A percentile compares a stretch with the other conserved stretches of the same genome.
These are phyloP conservation scores for Urosaurus nigricauda DNA, from an alignment of 2,797 vertebrate species.

Conservation along the genomic window DNA sequence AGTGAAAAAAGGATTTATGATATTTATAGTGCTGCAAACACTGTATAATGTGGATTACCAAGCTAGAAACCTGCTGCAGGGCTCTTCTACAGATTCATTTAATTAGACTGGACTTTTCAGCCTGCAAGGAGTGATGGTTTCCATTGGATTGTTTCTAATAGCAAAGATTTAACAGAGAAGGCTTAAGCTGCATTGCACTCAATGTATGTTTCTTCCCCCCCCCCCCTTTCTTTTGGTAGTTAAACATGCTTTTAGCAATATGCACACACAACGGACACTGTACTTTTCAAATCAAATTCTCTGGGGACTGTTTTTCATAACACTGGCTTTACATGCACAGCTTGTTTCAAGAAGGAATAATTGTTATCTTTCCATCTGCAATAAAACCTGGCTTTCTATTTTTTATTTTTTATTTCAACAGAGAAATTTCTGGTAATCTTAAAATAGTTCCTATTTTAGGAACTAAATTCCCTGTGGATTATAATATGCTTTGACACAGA, in stretches of 20 bases:
- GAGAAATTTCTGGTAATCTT: slow-evolving; percentile 20
- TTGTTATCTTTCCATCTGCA: slow-evolving; percentile 16
- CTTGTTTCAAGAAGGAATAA: slow-evolving; percentile 12
- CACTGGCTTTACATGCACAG: neutral
- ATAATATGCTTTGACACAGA: slow-evolving; percentile 29
- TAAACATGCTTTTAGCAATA: neutral
- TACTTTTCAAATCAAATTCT: slow-evolving; percentile 1
- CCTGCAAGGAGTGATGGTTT: neutral
- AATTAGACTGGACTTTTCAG: neutral
- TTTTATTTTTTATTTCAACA: slow-evolving; percentile 8
- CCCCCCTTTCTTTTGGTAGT: neutral
- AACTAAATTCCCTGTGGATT: slow-evolving; percentile 27
- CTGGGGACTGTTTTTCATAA: neutral
- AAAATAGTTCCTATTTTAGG: slow-evolving; percentile 29
- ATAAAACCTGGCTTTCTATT: neutral
- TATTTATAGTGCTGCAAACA: neutral
- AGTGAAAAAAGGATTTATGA: slow-evolving; percentile 31
- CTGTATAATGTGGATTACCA: neutral
- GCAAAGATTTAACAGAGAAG: neutral
- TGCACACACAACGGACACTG: neutral
- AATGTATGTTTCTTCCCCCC: neutral
- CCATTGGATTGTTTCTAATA: neutral
- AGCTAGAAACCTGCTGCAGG: neutral
- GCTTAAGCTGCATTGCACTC: neutral
- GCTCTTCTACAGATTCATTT: slow-evolving; percentile 15